Evolutionary conservation across 1,140 invertebrate genomes (phyloP), one percentile per base, ranked within the genome.

Genomic region (Eciton burchellii): DNA sequence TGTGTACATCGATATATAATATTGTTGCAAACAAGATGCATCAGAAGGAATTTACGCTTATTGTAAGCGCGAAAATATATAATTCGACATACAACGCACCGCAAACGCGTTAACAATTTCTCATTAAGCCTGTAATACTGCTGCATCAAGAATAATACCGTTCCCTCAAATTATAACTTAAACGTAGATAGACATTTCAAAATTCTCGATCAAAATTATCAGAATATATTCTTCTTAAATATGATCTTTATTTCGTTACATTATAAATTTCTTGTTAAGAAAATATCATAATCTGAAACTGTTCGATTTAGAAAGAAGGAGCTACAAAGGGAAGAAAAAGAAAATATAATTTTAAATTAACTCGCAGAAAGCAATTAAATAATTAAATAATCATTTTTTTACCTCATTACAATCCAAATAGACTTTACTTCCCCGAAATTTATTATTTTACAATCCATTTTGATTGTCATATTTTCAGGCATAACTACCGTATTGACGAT

Each of bases 401-500:
- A 41, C 11, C 14, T 29, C 26, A 49, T 0, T 74, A 16, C 29
- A 29, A 54, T 6, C 12, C 45, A 14, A 77, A 0, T 4, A 6
- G 19, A 21, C 11, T 54, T 70, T 16, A 26, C 11, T 12, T 1
- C 35, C 29, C 0, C 26, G 21, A 3, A 3, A 59, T 26, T 56
- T 14, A 59, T 19, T 43, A 43, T 72, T 26, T 14, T 21, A 21
- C 26, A 35, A 3, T 74, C 60, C 11, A 21, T 0, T 74, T 74
- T 11, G 11, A 60, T 49, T 47, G 21, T 45, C 19, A 24, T 4
- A 12, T 83, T 19, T 65, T 4, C 91, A 97, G 97, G 97, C 35
- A 97, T 98, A 14, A 98, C 97, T 6, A 98, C 97, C 0, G 97
- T 98, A 12, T 93, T 98, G 57, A 98, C 97, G 4, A 98, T 98